Conservation (phyloP, 2,888 invertebrate species). For the Trissonchulus latispiculum region DNA sequence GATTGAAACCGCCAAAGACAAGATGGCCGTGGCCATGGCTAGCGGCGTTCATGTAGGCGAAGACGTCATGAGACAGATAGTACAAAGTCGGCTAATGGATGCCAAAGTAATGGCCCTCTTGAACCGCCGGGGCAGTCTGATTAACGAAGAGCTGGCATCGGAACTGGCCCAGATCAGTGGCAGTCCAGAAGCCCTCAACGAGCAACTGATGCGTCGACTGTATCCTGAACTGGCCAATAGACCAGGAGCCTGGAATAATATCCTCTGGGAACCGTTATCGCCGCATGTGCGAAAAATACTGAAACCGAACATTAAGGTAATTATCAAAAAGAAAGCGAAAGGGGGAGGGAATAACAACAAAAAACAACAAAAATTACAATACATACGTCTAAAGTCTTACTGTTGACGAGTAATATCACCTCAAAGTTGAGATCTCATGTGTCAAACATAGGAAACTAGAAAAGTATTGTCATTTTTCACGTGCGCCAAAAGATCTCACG, state of each 20-base stretch:
- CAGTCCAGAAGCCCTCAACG: background rate
- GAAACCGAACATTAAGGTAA: constrained; percentile 3
- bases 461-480: no score
- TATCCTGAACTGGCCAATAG: background rate
- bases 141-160: background rate
- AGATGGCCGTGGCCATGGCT: constrained; percentile 34
- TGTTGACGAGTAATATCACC: no score
- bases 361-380: no score
- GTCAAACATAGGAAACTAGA: no score
- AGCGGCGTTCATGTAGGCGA: constrained; percentile 35
- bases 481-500: no score
- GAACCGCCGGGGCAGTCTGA: background rate
- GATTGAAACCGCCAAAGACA: constrained; percentile 28
- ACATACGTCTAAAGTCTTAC: no score
- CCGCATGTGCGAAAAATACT: constrained; percentile 35
- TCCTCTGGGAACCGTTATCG: constrained; percentile 39
- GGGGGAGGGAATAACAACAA: no score
- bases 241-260: constrained; percentile 29
- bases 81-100: no score
- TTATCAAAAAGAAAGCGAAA: no score
- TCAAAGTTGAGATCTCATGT: no score
- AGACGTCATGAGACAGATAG: constrained; percentile 19
- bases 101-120: background rate
- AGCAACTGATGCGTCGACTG: background rate
- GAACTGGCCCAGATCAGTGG: no score